These are phyloP conservation scores for Orchestia grillus DNA, from an alignment of 1,140 invertebrate genomes.

Conservation along the genomic window DNA sequence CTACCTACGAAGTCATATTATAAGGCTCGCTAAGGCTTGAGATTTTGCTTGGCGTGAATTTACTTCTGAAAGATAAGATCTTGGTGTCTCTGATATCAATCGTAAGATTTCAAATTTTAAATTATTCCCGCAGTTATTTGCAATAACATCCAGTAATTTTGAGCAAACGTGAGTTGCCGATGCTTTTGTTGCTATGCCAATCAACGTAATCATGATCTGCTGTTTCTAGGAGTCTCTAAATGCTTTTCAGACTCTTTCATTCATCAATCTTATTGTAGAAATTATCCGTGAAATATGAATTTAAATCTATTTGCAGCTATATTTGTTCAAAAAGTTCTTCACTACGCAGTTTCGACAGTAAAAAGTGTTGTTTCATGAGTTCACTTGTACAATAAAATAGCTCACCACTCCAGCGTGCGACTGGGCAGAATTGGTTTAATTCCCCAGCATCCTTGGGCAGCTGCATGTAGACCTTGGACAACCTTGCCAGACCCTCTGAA, in stretches of 20 bases:
- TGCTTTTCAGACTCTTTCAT: neutral
- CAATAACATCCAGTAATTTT: too few species aligned
- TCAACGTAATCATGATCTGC: neutral
- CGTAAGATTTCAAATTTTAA: neutral
- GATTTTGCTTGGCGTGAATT: neutral
- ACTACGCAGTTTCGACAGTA: neutral
- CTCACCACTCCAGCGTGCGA: neutral
- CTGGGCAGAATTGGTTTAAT: neutral
- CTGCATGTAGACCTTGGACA: neutral
- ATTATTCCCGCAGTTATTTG: neutral
- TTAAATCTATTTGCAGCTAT: neutral
- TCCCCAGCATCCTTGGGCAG: neutral
- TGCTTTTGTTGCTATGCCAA: too few species aligned
- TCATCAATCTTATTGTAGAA: neutral
- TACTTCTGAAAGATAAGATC: neutral
- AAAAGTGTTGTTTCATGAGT: neutral
- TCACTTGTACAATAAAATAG: neutral
- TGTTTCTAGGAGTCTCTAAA: neutral
- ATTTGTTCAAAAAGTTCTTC: neutral
- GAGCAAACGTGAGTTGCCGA: too few species aligned
- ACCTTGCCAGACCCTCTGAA: neutral
- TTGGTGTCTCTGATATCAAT: neutral
- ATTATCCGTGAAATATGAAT: too few species aligned
- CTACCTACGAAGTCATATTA: too few species aligned
- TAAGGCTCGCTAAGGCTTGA: too few species aligned